A percentile compares a stretch with the other conserved stretches of the same genome.
Conservation (phyloP, 2,113 vertebrate genomes). For the Bufo gargarizans region DNA sequence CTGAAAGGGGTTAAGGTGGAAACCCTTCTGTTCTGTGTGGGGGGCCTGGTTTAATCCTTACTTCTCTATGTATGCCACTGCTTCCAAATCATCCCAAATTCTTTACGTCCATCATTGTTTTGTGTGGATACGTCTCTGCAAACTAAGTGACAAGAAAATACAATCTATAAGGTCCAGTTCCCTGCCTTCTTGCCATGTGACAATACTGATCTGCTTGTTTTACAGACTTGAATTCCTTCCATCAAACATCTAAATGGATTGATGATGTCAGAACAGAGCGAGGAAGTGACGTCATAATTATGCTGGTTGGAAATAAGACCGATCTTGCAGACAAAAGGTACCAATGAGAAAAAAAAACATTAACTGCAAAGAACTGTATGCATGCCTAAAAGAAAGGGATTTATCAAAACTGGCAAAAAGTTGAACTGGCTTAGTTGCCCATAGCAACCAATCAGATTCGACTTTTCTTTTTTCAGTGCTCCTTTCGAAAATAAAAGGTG, state of each 20-base stretch:
- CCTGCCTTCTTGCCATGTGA: neutral
- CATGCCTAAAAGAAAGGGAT: neutral
- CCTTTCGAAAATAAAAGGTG: too few relatives aligned
- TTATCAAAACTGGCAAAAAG: too few relatives aligned
- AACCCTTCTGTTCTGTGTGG: too few relatives aligned
- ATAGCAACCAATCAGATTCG: too few relatives aligned
- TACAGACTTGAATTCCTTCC: constrained; percentile 90
- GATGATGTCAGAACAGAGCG: constrained; percentile 93
- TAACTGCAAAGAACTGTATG: neutral
- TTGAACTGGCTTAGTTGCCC: too few relatives aligned
- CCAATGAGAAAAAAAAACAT: neutral
- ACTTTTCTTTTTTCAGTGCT: too few relatives aligned
- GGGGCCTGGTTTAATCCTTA: too few relatives aligned
- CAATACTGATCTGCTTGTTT: constrained; percentile 33
- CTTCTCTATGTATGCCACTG: too few relatives aligned
- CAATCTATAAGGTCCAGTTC: neutral
- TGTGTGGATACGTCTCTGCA: too few relatives aligned
- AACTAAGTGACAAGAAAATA: neutral
- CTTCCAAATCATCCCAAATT: too few relatives aligned
- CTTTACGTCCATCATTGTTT: too few relatives aligned
- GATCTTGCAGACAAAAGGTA: constrained; percentile 92
- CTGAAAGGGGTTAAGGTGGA: too few relatives aligned
- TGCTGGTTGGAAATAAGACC: constrained; percentile 93
- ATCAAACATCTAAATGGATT: constrained; percentile 93
- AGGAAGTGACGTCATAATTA: constrained; percentile 93